These are phyloP conservation scores for Esox niger DNA, from an alignment of 2,113 vertebrate species.

Conservation along the genomic window DNA sequence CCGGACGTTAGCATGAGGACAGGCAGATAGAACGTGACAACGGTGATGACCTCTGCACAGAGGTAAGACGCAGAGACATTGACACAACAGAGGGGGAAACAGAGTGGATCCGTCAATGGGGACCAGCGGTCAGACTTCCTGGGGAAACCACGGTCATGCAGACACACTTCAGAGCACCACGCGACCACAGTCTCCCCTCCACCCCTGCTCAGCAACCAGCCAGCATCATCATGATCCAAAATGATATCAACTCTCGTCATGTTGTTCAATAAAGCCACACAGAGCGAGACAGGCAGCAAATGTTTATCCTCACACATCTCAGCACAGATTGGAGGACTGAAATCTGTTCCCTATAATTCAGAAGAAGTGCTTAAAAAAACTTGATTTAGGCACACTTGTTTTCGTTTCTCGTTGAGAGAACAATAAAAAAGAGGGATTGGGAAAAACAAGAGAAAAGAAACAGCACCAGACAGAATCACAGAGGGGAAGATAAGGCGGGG, in stretches of 20 bases:
- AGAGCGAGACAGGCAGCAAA: constrained; percentile 47
- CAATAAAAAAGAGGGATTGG: constrained; percentile 35
- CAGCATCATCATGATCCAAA: constrained; percentile 54
- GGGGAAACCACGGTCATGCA: constrained; percentile 59
- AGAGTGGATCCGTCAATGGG: constrained; percentile 59
- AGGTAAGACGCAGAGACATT: background rate
- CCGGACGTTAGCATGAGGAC: constrained; percentile 45
- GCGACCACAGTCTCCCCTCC: constrained; percentile 26
- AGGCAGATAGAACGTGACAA: background rate
- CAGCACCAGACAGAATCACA: constrained; percentile 44
- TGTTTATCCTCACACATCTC: constrained; percentile 43
- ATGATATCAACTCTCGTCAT: constrained; percentile 71
- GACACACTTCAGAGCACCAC: background rate
- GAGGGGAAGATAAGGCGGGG: constrained; percentile 37
- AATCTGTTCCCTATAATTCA: constrained; percentile 52
- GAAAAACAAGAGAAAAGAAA: constrained; percentile 10
- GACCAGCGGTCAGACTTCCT: constrained; percentile 48
- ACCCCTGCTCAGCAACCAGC: constrained; percentile 31
- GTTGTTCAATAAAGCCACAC: constrained; percentile 50
- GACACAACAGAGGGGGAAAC: background rate
- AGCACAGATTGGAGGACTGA: constrained; percentile 45
- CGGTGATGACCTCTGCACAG: background rate
- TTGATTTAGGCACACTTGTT: constrained; percentile 52
- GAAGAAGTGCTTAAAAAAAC: constrained; percentile 61
- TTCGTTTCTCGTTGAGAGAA: constrained; percentile 47